Percentiles rank a stretch among this genome's conserved stretches.
phyloP scores from a whole-genome alignment of 2,113 vertebrate genomes.

The Todiramphus chloris region DNA sequence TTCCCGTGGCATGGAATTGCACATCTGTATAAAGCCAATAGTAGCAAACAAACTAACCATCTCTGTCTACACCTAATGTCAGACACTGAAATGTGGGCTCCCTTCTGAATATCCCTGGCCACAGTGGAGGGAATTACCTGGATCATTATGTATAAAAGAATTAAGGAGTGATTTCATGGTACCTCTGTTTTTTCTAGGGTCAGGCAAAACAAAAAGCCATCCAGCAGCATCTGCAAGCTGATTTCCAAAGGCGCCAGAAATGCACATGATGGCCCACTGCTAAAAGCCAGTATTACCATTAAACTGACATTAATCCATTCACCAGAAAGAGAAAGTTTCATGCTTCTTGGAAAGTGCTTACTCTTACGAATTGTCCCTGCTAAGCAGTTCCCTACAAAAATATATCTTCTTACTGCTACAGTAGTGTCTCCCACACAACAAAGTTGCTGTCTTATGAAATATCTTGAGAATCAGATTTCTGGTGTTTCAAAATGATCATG shows the following conservation, averaged over 20 bases:
- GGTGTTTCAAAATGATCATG: background rate
- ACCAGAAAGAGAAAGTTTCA: background rate
- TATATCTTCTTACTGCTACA: background rate
- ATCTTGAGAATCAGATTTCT: background rate
- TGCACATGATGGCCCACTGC: background rate
- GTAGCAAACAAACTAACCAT: background rate
- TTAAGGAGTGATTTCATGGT: background rate
- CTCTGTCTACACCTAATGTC: background rate
- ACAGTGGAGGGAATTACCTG: background rate
- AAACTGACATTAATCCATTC: background rate
- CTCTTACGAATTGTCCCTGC: background rate
- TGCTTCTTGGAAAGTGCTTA: background rate
- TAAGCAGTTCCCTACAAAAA: background rate
- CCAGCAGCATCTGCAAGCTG: background rate
- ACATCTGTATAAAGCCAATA: background rate
- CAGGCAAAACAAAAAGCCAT: background rate
- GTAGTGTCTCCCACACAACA: background rate
- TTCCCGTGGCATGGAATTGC: background rate
- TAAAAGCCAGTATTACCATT: background rate
- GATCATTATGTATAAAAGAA: background rate
- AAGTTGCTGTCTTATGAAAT: background rate
- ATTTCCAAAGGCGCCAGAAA: background rate
- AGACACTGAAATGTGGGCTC: background rate
- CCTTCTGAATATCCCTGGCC: background rate
- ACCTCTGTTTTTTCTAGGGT: background rate